Conservation (phyloP, 2,797 vertebrate genomes). For the Denticeps clupeoides region DNA sequence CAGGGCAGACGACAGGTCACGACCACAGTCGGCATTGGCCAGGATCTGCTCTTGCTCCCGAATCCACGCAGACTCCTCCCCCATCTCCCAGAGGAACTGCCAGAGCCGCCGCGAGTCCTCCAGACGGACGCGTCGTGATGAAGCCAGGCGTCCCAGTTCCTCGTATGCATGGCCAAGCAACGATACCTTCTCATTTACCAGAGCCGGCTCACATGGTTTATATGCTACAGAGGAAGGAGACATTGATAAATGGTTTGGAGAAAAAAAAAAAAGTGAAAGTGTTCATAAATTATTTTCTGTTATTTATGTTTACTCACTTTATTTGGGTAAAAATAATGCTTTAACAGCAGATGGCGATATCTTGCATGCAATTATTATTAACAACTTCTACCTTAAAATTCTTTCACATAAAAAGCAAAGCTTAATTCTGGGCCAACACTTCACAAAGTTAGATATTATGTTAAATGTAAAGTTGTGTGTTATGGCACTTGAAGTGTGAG, state of each 20-base stretch:
- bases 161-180: conserved; percentile 70
- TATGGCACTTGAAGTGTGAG: background rate
- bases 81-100: conserved; percentile 89
- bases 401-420: no score
- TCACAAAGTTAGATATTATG: no score
- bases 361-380: no score
- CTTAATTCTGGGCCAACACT: no score
- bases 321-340: background rate
- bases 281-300: background rate
- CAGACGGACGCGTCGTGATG: conserved; percentile 54
- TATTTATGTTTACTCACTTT: no score
- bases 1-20: conserved; percentile 75
- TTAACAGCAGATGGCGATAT: no score
- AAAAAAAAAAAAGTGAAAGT: background rate
- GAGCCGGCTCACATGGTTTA: conserved; percentile 79
- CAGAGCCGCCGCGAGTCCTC: conserved; percentile 82
- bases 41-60: conserved; percentile 87
- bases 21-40: conserved; percentile 74
- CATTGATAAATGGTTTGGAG: background rate
- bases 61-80: conserved; percentile 87
- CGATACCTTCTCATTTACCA: conserved; percentile 70
- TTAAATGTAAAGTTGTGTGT: background rate
- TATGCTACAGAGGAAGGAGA: conserved; percentile 55
- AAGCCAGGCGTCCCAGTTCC: conserved; percentile 69
- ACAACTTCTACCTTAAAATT: no score